A percentile compares a stretch with the other conserved stretches of the same genome.
Conservation (phyloP, 2,113 vertebrate genomes). For the Triplophysa siluroides region DNA sequence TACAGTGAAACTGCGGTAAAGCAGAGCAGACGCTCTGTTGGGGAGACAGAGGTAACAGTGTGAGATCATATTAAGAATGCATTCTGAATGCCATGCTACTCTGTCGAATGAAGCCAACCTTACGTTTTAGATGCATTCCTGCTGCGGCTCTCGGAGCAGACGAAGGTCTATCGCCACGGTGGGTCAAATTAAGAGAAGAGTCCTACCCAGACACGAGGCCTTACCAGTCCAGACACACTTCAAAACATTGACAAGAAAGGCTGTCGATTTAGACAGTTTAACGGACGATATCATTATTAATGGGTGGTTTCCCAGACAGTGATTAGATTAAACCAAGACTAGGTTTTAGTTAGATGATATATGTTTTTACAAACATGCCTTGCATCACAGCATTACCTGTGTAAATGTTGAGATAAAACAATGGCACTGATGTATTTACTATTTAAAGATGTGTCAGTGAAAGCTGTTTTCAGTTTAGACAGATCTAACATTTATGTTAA, state of each 20-base stretch:
- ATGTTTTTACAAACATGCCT: too few species aligned
- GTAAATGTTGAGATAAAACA: too few species aligned
- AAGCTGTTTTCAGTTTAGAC: too few species aligned
- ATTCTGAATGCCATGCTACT: constrained; percentile 47
- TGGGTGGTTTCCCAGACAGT: too few species aligned
- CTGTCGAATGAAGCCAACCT: constrained; percentile 32
- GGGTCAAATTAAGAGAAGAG: constrained; percentile 44
- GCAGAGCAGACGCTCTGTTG: constrained; percentile 39
- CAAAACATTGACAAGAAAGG: background rate
- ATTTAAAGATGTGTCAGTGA: too few species aligned
- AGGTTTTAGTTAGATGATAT: too few species aligned
- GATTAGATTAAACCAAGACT: too few species aligned
- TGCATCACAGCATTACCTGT: too few species aligned
- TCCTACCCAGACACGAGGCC: constrained; percentile 14
- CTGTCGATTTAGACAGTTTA: constrained; percentile 10
- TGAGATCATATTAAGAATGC: constrained; percentile 54
- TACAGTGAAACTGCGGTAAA: constrained; percentile 50
- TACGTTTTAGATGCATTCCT: constrained; percentile 54
- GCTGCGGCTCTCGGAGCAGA: constrained; percentile 40
- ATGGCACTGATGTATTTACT: too few species aligned
- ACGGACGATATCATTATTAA: background rate
- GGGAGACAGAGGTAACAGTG: constrained; percentile 42
- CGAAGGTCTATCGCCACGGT: constrained; percentile 29
- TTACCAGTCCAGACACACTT: background rate
- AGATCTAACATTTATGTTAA: too few species aligned